Evolutionary conservation across 2,888 invertebrate genomes (phyloP).

Genomic region (Pseudococcus jackbeardsleyi): DNA sequence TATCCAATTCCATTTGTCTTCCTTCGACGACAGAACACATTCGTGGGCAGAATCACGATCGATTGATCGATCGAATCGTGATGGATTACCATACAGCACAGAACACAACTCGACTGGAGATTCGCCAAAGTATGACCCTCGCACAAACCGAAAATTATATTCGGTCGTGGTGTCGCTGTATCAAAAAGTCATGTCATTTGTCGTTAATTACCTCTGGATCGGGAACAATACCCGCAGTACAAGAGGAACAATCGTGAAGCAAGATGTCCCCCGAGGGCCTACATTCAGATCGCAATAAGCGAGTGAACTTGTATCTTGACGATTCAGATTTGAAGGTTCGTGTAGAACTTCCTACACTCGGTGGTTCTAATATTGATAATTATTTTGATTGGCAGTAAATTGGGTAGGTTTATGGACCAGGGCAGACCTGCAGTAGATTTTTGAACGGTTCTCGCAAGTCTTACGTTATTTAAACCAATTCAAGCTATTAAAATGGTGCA

Average conservation of each 20-base stretch:
- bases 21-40: not conserved
- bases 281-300: too few species aligned
- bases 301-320: not conserved
- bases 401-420: too few species aligned
- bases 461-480: not conserved
- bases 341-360: not conserved
- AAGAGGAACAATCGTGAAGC: not conserved
- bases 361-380: too few species aligned
- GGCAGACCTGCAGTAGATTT: too few species aligned
- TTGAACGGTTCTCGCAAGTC: too few species aligned
- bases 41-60: not conserved
- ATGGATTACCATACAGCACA: not conserved
- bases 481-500: not conserved
- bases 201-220: conserved; percentile 1
- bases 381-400: too few species aligned
- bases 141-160: not conserved
- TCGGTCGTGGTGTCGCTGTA: not conserved
- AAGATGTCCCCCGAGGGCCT: not conserved
- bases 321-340: not conserved
- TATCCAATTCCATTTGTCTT: not conserved
- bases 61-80: not conserved
- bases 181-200: not conserved
- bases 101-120: not conserved
- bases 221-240: not conserved
- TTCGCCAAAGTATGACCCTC: conserved; percentile 8